Percentiles rank a stretch among this genome's conserved stretches.
Evolutionary conservation across 2,797 vertebrate species (phyloP).

Genomic region (Cirrhinus molitorella): DNA sequence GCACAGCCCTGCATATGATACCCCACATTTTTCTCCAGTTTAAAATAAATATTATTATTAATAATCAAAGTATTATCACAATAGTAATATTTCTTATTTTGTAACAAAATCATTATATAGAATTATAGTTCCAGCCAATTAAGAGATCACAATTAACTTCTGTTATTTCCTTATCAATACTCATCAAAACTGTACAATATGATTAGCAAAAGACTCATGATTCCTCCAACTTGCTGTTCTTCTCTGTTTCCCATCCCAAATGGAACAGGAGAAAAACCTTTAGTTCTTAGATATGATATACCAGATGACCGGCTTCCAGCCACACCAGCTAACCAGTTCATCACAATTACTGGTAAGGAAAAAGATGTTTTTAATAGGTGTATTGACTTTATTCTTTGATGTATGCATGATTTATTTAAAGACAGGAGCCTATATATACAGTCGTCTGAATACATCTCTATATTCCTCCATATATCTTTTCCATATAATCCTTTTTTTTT

Average conservation of each 20-base stretch:
- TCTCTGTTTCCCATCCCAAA: not conserved
- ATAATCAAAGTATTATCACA: too few species aligned
- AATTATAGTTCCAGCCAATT: not conserved
- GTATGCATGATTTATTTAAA: not conserved
- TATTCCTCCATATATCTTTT: not conserved
- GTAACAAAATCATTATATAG: too few species aligned
- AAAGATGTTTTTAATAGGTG: not conserved
- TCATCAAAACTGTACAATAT: not conserved
- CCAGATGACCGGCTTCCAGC: conserved; percentile 78
- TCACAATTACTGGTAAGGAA: conserved; percentile 84
- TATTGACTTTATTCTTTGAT: not conserved
- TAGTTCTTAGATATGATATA: conserved; percentile 67
- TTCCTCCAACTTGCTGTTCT: not conserved
- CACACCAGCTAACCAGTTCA: conserved; percentile 77
- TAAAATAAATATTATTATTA: too few species aligned
- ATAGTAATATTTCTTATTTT: too few species aligned
- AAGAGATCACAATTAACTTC: not conserved
- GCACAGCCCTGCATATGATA: too few species aligned
- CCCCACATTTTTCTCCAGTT: too few species aligned
- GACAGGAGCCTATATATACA: not conserved
- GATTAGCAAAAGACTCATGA: not conserved
- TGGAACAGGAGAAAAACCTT: conserved; percentile 77
- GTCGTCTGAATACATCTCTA: not conserved
- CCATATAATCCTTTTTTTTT: too few species aligned
- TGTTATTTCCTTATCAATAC: not conserved